Percentiles rank a stretch among this genome's conserved stretches.
Conservation (phyloP, 2,113 vertebrate species). For the Crypturellus undulatus region DNA sequence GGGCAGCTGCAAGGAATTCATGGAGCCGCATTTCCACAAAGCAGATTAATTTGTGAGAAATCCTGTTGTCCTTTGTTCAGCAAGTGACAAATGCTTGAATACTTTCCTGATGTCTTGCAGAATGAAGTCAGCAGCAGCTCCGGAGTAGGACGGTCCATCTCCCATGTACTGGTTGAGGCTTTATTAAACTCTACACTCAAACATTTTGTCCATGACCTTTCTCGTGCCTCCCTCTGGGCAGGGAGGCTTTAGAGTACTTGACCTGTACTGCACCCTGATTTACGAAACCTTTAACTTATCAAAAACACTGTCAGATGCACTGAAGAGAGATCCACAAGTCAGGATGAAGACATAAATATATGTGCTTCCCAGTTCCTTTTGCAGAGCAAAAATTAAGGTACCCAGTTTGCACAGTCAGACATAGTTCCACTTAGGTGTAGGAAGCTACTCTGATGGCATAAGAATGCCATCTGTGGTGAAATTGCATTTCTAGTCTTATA, state of each 20-base stretch:
- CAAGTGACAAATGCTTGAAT: background rate
- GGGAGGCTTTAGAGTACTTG: background rate
- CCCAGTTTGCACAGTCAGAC: background rate
- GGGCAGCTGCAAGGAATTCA: background rate
- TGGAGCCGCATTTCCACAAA: background rate
- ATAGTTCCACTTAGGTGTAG: background rate
- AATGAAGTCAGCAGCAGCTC: background rate
- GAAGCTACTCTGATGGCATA: background rate
- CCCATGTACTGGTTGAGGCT: background rate
- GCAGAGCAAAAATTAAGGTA: background rate
- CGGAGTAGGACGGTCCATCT: background rate
- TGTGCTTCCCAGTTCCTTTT: background rate
- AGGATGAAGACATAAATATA: background rate
- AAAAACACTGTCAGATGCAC: background rate
- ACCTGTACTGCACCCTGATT: background rate
- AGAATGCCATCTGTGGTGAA: background rate
- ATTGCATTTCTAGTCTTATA: background rate
- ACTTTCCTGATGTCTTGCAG: background rate
- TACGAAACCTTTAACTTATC: background rate
- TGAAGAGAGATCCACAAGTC: background rate
- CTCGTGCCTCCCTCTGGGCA: background rate
- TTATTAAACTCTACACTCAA: background rate
- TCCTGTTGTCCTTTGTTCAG: background rate
- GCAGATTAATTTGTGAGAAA: background rate
- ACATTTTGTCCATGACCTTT: background rate